Conservation (phyloP, 2,888 invertebrate genomes). For the Orthonychiurus folsomi region DNA sequence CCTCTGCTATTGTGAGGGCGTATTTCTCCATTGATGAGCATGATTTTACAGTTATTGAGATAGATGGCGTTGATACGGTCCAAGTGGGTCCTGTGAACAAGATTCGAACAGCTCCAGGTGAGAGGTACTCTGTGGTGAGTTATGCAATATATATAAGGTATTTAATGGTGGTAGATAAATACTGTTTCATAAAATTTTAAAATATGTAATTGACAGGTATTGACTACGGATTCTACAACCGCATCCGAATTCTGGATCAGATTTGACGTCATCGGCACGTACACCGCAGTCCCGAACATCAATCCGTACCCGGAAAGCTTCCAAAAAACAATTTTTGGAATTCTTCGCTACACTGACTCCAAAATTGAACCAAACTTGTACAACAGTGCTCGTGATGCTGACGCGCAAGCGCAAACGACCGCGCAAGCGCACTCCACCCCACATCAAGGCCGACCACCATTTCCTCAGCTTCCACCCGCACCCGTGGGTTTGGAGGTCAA, state of each 20-base stretch:
- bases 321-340: not conserved
- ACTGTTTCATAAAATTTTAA: too few species aligned
- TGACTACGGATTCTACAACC: too few species aligned
- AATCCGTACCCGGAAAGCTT: constrained; percentile 2
- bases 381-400: constrained; percentile 16
- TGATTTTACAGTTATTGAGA: constrained; percentile 15
- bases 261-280: not conserved
- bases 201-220: too few species aligned
- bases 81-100: constrained; percentile 4
- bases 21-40: constrained; percentile 18
- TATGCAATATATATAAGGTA: too few species aligned
- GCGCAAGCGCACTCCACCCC: too few species aligned
- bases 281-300: not conserved
- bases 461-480: not conserved
- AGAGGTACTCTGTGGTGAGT: constrained; percentile 17
- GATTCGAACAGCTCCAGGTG: constrained; percentile 12
- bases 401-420: constrained; percentile 13
- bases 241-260: constrained; percentile 8
- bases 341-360: not conserved
- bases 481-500: not conserved
- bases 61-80: constrained; percentile 20
- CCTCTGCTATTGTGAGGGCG: constrained; percentile 9
- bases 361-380: not conserved
- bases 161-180: too few species aligned
- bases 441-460: not conserved